Evolutionary conservation across 1,140 invertebrate species (phyloP).

Genomic region (Microplitis demolitor): DNA sequence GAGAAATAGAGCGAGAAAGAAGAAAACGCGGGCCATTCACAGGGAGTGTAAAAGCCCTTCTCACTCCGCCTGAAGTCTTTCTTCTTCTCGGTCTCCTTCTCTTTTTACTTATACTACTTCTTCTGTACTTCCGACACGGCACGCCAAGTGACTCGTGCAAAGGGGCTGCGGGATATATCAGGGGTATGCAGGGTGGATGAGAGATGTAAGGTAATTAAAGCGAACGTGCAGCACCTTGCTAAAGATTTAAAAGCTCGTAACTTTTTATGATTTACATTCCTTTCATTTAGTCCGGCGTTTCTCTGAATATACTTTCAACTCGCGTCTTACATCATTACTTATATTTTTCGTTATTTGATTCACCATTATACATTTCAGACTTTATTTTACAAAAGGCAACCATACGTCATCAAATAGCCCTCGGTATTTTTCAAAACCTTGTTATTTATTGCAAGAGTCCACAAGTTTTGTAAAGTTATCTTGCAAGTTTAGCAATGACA

Average conservation of each 20-base stretch:
- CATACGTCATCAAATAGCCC: no score
- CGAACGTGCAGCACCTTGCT: constrained; percentile 61
- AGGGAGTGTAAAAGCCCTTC: constrained; percentile 10
- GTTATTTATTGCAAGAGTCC: no score
- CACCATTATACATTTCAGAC: constrained; percentile 21
- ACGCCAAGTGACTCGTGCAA: constrained; percentile 27
- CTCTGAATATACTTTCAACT: constrained; percentile 49
- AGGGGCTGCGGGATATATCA: constrained; percentile 15
- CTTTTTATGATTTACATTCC: constrained; percentile 64
- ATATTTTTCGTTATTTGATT: constrained; percentile 13
- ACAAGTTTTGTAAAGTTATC: no score
- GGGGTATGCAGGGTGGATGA: constrained; percentile 46
- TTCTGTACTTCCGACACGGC: constrained; percentile 22
- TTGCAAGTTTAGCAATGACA: no score
- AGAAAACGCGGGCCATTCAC: neutral
- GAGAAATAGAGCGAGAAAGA: constrained; percentile 40
- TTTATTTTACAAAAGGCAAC: constrained; percentile 16
- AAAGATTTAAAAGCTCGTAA: constrained; percentile 64
- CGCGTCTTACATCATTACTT: neutral
- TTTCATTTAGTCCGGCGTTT: constrained; percentile 61
- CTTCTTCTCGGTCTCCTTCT: no score
- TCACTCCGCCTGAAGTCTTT: neutral
- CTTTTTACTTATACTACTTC: neutral
- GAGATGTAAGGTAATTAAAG: constrained; percentile 64
- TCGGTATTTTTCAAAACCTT: no score